Evolutionary conservation across 2,888 invertebrate species (phyloP), one percentile per base, ranked within the genome.

Genomic region (Glyphotaelius pellucidus): DNA sequence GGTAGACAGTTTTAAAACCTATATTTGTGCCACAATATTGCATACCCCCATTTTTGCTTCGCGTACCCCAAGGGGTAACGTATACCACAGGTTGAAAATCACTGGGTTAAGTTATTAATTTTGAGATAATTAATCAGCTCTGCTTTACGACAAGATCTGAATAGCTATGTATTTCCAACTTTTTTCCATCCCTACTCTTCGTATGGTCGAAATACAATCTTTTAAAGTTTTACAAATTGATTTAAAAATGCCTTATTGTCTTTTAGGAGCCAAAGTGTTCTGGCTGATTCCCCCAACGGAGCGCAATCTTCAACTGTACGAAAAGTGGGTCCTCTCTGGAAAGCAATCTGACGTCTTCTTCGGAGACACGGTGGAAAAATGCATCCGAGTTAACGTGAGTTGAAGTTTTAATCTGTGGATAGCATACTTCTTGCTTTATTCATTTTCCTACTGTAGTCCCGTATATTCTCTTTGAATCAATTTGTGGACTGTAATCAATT

Each of bases 251-350:
- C 25, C 2, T 67, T n/a, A 14, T 93, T 94, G 89, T 89, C 52
- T 89, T 89, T 86, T 97, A 97, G 99, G 99, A n/a, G 98, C 99
- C 94, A 99, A 99, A 96, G 98, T 99, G 1, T 99, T 99, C 95
- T 99, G 99, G 98, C 95, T 99, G 84, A 99, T 99, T 92, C 99
- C 99, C 1, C 99, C 99, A 0, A 99, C 99, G 0, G 99, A 99
- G 94, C 97, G 98, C 94, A 99, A 99, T 95, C 95, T 99, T 47
- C 97, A 98, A 94, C 96, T 99, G 19, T 99, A 99, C 94, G 99
- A 99, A 94, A 98, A 99, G 94, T 99, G 99, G 99, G 99, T 99
- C 67, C 95, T 99, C 3, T 99, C 99, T 52, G 99, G 99, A 0
- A 99, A 99, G 95, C 99, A 99, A 94, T 98, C 98, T 0, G 99